A percentile compares a stretch with the other conserved stretches of the same genome.
phyloP scores from a whole-genome alignment of 2,888 invertebrate species.

The Hermaeophaga mercurialis region DNA sequence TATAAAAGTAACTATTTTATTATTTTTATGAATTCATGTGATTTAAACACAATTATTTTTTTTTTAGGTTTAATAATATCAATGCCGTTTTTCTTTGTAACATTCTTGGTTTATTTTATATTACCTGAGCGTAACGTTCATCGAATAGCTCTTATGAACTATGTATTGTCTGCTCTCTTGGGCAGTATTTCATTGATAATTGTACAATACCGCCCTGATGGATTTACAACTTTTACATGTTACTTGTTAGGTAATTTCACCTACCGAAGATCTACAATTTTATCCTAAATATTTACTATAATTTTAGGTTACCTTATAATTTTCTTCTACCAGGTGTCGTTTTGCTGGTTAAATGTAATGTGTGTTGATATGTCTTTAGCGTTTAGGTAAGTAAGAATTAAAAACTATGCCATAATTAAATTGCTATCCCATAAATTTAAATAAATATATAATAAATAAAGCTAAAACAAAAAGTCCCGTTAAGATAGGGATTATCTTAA shows the following conservation, averaged over 20 bases:
- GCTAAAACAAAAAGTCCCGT: too few species aligned
- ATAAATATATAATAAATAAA: too few species aligned
- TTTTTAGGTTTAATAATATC: slow-evolving; percentile 71
- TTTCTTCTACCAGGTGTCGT: slow-evolving; percentile 78
- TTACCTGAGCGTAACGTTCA: slow-evolving; percentile 77
- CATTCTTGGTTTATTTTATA: slow-evolving; percentile 73
- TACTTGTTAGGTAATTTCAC: slow-evolving; percentile 28
- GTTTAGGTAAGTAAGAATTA: slow-evolving; percentile 67
- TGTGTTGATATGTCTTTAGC: slow-evolving; percentile 87
- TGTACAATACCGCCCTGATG: slow-evolving; percentile 44
- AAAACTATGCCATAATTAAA: too few species aligned
- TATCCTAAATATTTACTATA: too few species aligned
- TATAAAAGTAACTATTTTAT: too few species aligned
- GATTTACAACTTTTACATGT: slow-evolving; percentile 16
- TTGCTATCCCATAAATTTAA: background rate
- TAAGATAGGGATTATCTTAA: too few species aligned
- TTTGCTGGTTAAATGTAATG: slow-evolving; percentile 87
- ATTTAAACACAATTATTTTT: too few species aligned
- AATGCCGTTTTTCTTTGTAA: slow-evolving; percentile 73
- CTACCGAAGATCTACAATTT: too few species aligned
- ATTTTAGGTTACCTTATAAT: slow-evolving; percentile 75
- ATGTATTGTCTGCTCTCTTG: slow-evolving; percentile 69
- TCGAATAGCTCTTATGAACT: slow-evolving; percentile 77
- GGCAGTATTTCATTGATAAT: slow-evolving; percentile 67
- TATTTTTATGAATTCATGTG: too few species aligned